These are phyloP conservation scores for Synanthedon andrenaeformis DNA, from an alignment of 2,888 invertebrate genomes.

Conservation along the genomic window DNA sequence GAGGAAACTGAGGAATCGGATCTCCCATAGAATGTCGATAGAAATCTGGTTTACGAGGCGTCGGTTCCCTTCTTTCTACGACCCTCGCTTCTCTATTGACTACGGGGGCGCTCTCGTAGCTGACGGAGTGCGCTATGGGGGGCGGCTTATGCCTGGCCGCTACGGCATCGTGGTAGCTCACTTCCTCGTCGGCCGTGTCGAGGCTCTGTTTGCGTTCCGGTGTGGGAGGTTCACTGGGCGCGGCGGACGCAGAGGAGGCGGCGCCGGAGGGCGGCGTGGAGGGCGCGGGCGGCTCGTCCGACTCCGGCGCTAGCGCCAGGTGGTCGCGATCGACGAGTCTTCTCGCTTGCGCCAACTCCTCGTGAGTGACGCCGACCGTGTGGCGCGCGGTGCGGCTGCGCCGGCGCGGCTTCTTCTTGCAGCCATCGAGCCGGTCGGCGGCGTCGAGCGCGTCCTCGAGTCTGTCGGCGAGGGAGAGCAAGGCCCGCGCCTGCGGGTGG, in stretches of 20 bases:
- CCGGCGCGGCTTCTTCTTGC: conserved; percentile 58
- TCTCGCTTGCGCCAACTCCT: conserved; percentile 83
- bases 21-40: conserved; percentile 55
- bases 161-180: conserved; percentile 36
- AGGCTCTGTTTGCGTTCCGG: conserved; percentile 41
- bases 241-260: conserved; percentile 30
- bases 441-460: conserved; percentile 72
- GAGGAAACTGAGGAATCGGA: conserved; percentile 3
- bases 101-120: conserved; percentile 29
- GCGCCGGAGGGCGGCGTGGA: conserved; percentile 44
- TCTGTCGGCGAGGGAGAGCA: conserved; percentile 77
- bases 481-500: conserved; percentile 68
- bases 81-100: conserved; percentile 26
- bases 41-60: conserved; percentile 39
- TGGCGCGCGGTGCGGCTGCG: conserved; percentile 77
- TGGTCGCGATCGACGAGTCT: conserved; percentile 74
- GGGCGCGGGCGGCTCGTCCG: conserved; percentile 31
- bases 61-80: conserved; percentile 25
- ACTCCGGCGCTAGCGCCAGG: conserved; percentile 29
- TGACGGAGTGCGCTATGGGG: conserved; percentile 34
- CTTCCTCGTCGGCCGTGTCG: conserved; percentile 31
- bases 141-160: conserved; percentile 29
- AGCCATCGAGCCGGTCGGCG: conserved; percentile 48
- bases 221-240: conserved; percentile 33
- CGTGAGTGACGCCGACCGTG: conserved; percentile 85